Percentiles rank a stretch among this genome's conserved stretches.
These are phyloP conservation scores for Aphelenchoides fujianensis DNA, from an alignment of 1,140 invertebrate genomes.

Conservation along the genomic window DNA sequence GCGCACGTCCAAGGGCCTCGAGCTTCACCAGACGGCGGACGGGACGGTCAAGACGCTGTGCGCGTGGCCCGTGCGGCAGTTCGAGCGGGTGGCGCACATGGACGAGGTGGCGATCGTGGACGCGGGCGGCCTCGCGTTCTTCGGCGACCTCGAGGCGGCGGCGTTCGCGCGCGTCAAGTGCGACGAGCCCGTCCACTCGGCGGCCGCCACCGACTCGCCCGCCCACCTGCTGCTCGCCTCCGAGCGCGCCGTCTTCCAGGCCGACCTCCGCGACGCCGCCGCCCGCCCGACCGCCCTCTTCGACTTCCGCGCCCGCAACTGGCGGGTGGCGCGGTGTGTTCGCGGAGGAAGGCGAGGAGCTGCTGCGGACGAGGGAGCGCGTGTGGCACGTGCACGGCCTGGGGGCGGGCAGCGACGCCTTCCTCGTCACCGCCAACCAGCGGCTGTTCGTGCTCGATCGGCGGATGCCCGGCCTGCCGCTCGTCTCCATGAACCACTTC, in stretches of 20 bases:
- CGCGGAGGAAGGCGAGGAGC: background rate
- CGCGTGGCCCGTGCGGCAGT: background rate
- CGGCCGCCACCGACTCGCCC: slow-evolving; percentile 18
- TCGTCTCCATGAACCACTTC: slow-evolving; percentile 17
- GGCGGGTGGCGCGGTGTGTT: background rate
- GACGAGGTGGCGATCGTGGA: slow-evolving; percentile 12
- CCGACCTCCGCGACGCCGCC: background rate
- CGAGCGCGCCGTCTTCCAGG: background rate
- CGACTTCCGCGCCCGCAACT: background rate
- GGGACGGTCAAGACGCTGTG: no score
- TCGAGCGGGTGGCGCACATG: slow-evolving; percentile 10
- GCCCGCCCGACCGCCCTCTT: background rate
- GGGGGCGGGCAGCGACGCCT: background rate
- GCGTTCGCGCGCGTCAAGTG: background rate
- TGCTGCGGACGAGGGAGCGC: background rate
- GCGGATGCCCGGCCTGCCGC: slow-evolving; percentile 9
- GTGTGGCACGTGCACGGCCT: slow-evolving; percentile 3
- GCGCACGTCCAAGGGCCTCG: no score
- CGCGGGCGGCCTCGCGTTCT: background rate
- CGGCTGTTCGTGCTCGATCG: slow-evolving; percentile 14
- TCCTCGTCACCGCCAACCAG: background rate
- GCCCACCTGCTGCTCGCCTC: background rate
- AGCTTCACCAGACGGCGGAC: no score
- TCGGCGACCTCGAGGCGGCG: background rate
- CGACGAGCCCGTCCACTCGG: background rate